Conservation (phyloP, 2,113 vertebrate species). For the Riparia riparia region DNA sequence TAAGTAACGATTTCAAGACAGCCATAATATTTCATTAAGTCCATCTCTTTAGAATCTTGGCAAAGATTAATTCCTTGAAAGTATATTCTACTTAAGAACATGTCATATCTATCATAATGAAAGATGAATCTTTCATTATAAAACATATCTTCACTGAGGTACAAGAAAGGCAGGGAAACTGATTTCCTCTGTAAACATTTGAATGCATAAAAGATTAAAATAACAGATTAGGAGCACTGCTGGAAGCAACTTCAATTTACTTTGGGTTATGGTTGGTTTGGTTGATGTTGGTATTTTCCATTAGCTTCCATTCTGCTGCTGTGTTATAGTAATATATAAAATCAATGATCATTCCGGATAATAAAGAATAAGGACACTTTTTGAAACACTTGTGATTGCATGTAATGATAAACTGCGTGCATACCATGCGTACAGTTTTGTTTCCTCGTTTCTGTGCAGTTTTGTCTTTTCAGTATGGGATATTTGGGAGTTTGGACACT, state of each 20-base stretch:
- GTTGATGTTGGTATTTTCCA: not conserved
- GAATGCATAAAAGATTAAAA: conserved; percentile 36
- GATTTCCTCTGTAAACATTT: conserved; percentile 29
- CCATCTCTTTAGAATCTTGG: not conserved
- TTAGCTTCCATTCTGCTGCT: not conserved
- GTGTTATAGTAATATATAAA: not conserved
- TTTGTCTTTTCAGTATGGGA: not conserved
- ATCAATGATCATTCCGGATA: not conserved
- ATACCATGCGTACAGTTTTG: not conserved
- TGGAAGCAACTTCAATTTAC: conserved; percentile 26
- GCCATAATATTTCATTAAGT: not conserved
- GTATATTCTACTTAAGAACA: conserved; percentile 17
- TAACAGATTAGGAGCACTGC: not conserved
- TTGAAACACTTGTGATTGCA: not conserved
- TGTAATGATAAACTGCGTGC: not conserved
- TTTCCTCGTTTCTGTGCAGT: not conserved
- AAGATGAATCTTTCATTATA: not conserved
- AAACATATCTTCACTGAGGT: conserved; percentile 42
- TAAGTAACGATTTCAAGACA: conserved; percentile 8
- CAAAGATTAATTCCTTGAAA: conserved; percentile 38
- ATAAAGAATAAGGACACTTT: not conserved
- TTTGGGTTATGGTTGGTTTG: conserved; percentile 23
- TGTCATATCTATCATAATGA: not conserved
- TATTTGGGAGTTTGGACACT: not conserved
- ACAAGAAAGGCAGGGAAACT: conserved; percentile 17